Conservation (phyloP, 2,113 vertebrate genomes). For the Ibidorhyncha struthersii region DNA sequence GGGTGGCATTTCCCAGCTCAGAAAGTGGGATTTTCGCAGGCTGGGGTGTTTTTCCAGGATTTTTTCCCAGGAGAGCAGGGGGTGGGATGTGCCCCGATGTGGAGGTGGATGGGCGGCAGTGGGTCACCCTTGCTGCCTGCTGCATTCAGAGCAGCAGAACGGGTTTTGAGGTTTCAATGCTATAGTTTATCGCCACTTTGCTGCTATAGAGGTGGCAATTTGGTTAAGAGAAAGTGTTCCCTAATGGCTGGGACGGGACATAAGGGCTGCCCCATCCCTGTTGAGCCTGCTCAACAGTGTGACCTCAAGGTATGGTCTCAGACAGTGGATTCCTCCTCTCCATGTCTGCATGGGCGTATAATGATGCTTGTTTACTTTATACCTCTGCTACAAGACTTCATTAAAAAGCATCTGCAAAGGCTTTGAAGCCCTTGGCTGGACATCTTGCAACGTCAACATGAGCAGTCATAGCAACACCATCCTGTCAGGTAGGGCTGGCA, state of each 20-base stretch:
- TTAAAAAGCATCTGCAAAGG: neutral
- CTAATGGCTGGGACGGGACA: neutral
- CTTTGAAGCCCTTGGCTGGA: neutral
- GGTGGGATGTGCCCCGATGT: fast-evolving
- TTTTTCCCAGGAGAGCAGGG: neutral
- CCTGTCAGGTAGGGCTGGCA: neutral
- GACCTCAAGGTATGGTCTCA: neutral
- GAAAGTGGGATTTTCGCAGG: neutral
- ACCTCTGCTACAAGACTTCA: neutral
- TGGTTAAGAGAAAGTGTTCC: neutral
- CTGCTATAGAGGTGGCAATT: neutral
- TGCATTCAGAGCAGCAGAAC: neutral
- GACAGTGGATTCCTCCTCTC: neutral
- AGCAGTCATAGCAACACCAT: neutral
- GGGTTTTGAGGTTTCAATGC: fast-evolving
- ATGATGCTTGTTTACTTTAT: neutral
- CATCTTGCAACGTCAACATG: neutral
- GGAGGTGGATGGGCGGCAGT: neutral
- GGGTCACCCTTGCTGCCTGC: neutral
- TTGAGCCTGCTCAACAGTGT: neutral
- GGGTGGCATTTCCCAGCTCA: neutral
- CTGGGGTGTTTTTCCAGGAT: neutral
- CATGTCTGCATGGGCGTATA: fast-evolving
- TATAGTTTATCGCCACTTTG: neutral
- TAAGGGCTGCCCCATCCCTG: fast-evolving